Base-by-base conservation (phyloP, 2,797 vertebrate genomes). In the Lagocephalus sceleratus region DNA sequence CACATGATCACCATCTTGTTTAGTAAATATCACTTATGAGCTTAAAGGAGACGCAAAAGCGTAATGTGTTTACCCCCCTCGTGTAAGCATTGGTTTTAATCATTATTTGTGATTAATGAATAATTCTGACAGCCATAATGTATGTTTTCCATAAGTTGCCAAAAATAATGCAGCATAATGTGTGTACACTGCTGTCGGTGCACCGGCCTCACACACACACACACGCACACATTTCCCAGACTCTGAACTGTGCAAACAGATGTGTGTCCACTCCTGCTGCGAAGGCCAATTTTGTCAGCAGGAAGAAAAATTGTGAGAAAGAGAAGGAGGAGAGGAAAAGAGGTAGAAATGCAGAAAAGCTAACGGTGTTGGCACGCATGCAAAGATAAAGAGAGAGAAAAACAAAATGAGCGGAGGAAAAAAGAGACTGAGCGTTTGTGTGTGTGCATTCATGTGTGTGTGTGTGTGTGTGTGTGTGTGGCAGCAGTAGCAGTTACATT, bases 401-500 rank as follows among this genome's bases (percentile, higher is more conserved):
- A 66, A 64, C 49, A 26, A 35, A 71, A 63, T 49, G 43, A 32
- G 53, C 32, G 6, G 43, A 20, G 39, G 52, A 61, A 76, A 7
- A 51, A 61, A 47, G 54, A 50, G 60, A 57, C 54, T 57, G 75
- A 63, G 76, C 76, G 66, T 77, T 82, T 68, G 74, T 59, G 79
- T 86, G 76, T 82, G 39, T 82, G 76, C 54, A 73, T 65, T 74
- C 76, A 65, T 77, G 83, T 39, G 38, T 39, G 38, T 39, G 38
- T 39, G 39, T 64, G 74, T 55, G 79, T 85, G 76, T 81, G 26
- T 81, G 76, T 54, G 75, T 62, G 76, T 73, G 67, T 74, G 83
- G 78, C 78, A 80, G 84, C 78, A 78, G 79, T 74, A 84, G 84
- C 81, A 79, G 78, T 79, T 75, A 85, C 87, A 88, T 88, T 88